phyloP scores from a whole-genome alignment of 2,888 invertebrate species.

The Cremastobaeus sp. region DNA sequence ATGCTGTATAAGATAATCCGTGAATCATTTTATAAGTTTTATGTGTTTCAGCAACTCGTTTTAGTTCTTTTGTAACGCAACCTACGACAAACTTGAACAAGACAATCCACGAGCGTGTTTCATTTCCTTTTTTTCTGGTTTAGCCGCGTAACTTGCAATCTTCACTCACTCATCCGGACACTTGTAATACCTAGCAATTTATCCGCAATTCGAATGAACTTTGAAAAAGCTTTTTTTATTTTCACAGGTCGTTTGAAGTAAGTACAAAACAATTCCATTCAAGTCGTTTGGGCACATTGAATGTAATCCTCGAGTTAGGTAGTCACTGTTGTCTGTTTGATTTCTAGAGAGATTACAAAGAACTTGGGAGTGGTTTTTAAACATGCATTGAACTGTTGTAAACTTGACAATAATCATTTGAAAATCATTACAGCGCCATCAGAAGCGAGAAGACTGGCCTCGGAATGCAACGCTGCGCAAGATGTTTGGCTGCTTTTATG shows the following conservation, averaged over 20 bases:
- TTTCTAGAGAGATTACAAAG: not conserved
- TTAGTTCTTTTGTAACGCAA: too few species aligned
- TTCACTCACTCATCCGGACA: not conserved
- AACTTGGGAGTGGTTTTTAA: not conserved
- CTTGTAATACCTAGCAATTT: not conserved
- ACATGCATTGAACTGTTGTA: not conserved
- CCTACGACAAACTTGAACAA: not conserved
- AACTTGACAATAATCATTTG: conserved; percentile 47
- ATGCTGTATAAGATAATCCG: conserved; percentile 61
- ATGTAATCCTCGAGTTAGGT: too few species aligned
- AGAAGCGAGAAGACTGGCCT: conserved; percentile 38
- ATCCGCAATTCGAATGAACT: not conserved
- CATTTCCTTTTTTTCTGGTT: too few species aligned
- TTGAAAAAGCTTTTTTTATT: conserved; percentile 18
- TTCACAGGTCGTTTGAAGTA: conserved; percentile 49
- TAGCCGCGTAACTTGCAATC: too few species aligned
- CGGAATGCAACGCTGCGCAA: conserved; percentile 44
- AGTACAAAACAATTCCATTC: conserved; percentile 28
- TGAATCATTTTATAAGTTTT: conserved; percentile 49
- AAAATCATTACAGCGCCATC: conserved; percentile 54
- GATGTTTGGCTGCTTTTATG: conserved; percentile 42
- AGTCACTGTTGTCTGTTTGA: not conserved
- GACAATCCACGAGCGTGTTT: not conserved
- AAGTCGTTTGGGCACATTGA: not conserved
- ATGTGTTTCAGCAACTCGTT: not conserved